Base-by-base conservation (phyloP, 1,140 invertebrate species). In the Psix sp. region DNA sequence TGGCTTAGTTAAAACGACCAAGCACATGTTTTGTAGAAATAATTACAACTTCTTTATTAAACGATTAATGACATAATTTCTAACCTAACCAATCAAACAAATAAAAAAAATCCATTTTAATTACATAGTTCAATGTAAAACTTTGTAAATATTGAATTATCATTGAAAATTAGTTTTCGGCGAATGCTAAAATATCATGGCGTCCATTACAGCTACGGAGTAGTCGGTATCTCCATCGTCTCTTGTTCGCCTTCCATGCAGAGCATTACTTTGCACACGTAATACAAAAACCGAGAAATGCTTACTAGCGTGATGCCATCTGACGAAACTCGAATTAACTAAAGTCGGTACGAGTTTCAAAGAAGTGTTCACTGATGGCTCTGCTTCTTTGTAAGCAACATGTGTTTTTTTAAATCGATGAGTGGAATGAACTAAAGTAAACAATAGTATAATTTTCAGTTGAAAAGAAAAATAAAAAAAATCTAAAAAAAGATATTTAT, bases 141-240 rank as follows among this genome's bases (percentile, higher is more conserved):
- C n/a, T n/a, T 4, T 24, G 21, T 7, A 24, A 24, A 4, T 24
- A 24, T 24, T 24, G 21, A 24, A 4, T 24, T 24, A 24, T 24
- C 7, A 24, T 24, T 4, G 7, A 3, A 24, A 4, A 24, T 24
- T 24, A 4, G 21, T 29, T 38, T 21, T 20, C 26, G 5, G 45
- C 51, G 45, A 21, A 9, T 26, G 13, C 24, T 45, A 18, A 43
- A 74, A 49, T 67, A 74, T 77, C 68, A 86, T 86, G 85, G 85
- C 83, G 84, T 82, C 82, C 63, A 76, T 81, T 84, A 82, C 74
- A 80, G 82, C 83, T 85, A 79, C 84, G 80, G 81, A 78, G 51
- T 48, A 26, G 40, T 17, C 43, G 40, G 42, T 56, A 52, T 62
- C 60, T 20, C 14, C 13, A 15, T 45, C 60, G 33, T 63, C 46